Evolutionary conservation across 64 coral and sea anemone genomes (phyloP).

Genomic region (Hydrozoanthus tunicans): DNA sequence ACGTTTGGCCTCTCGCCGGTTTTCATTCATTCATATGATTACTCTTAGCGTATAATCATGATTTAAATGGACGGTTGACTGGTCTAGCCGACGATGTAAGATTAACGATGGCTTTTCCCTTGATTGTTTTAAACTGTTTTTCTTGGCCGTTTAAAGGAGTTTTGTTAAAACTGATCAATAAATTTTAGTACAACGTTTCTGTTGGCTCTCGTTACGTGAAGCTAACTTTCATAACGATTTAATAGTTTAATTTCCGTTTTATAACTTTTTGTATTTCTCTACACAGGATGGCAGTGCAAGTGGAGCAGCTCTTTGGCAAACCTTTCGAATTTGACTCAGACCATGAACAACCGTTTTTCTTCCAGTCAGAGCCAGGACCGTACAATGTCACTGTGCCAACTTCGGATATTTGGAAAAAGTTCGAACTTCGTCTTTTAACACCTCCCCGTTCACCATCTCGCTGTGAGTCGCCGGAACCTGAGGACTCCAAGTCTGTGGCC

Average conservation of each 20-base stretch:
- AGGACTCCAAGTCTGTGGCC: conserved; percentile 57
- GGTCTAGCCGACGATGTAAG: background rate
- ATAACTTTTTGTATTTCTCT: conserved; percentile 45
- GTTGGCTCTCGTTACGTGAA: conserved; percentile 7
- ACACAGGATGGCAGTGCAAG: conserved; percentile 84
- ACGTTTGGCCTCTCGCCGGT: background rate
- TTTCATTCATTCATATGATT: conserved; percentile 53
- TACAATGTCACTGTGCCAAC: conserved; percentile 77
- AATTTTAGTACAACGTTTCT: background rate
- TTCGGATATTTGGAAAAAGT: conserved; percentile 97
- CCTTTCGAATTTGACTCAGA: conserved; percentile 82
- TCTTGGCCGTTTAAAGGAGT: background rate
- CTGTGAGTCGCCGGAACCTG: conserved; percentile 61
- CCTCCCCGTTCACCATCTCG: conserved; percentile 82
- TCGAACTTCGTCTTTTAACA: conserved; percentile 80
- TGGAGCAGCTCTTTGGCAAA: conserved; percentile 67
- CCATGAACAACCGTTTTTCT: conserved; percentile 78
- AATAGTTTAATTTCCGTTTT: conserved; percentile 49
- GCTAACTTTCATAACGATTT: conserved; percentile 49
- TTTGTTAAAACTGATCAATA: background rate
- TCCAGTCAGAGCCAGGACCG: conserved; percentile 75
- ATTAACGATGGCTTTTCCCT: conserved; percentile 41
- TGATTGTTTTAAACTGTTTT: conserved; percentile 1
- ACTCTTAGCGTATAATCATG: conserved; percentile 19
- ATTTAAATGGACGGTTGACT: conserved; percentile 55